phyloP scores from a whole-genome alignment of 1,140 invertebrate genomes.

The Mesaphorura yosii region DNA sequence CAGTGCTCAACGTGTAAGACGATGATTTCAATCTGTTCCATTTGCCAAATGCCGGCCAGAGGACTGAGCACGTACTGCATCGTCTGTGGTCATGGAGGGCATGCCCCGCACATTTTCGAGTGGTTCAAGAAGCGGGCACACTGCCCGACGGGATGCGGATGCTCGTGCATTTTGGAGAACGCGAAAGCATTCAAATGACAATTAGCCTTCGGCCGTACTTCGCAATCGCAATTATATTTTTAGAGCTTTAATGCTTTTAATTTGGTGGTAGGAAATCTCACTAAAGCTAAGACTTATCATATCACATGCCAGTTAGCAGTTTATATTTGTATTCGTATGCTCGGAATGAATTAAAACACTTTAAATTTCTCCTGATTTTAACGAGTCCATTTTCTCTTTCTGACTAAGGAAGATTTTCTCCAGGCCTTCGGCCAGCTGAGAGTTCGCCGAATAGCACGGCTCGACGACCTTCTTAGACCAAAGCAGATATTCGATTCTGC shows the following conservation, averaged over 20 bases:
- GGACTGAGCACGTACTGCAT: conserved; percentile 67
- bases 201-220: background rate
- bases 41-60: conserved; percentile 73
- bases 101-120: conserved; percentile 61
- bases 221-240: background rate
- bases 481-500: conserved; percentile 53
- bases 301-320: no score
- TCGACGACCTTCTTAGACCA: conserved; percentile 56
- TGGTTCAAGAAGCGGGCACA: conserved; percentile 61
- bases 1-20: conserved; percentile 58
- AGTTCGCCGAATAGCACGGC: conserved; percentile 16
- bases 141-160: conserved; percentile 77
- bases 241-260: no score
- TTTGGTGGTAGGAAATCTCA: no score
- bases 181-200: conserved; percentile 19
- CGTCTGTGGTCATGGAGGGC: conserved; percentile 82
- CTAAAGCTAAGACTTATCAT: no score
- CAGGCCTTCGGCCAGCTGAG: conserved; percentile 14
- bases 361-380: no score
- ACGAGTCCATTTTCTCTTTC: background rate
- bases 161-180: conserved; percentile 62
- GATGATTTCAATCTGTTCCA: conserved; percentile 59
- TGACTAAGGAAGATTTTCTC: conserved; percentile 17
- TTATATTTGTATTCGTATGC: no score
- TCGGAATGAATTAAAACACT: no score